Conservation (phyloP, 2,888 invertebrate genomes). For the Napeogenes inachia region DNA sequence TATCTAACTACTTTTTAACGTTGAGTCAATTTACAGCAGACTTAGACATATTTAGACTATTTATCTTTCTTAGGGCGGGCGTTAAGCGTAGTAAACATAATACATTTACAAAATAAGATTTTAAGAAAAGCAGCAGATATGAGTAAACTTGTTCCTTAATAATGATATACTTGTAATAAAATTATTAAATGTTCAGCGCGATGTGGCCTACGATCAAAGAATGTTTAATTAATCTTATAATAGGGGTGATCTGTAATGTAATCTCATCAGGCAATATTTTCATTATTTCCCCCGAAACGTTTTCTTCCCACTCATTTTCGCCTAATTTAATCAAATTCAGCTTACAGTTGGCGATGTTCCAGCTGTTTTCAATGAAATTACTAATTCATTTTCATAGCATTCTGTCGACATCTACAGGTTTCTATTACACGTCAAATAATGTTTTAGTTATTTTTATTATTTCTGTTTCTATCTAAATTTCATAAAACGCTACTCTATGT, state of each 20-base stretch:
- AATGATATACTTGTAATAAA: background rate
- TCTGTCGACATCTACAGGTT: no score
- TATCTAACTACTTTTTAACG: background rate
- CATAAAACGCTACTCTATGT: background rate
- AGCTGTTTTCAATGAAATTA: slow-evolving; percentile 44
- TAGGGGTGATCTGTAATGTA: slow-evolving; percentile 42
- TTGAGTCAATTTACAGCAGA: slow-evolving; percentile 21
- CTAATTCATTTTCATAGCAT: background rate
- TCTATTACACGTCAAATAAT: no score
- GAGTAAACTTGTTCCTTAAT: no score
- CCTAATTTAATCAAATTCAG: slow-evolving; percentile 71
- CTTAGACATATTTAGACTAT: slow-evolving; percentile 41
- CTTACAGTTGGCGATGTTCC: slow-evolving; percentile 52
- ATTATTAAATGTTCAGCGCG: background rate
- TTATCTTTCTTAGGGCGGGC: slow-evolving; percentile 49
- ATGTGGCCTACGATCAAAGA: background rate
- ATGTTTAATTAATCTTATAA: slow-evolving; percentile 39
- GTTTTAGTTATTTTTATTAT: no score
- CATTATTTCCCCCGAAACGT: slow-evolving; percentile 64
- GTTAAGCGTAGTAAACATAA: slow-evolving; percentile 40
- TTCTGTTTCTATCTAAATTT: no score
- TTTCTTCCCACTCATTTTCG: slow-evolving; percentile 65
- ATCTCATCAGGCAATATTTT: slow-evolving; percentile 60
- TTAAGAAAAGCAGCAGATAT: no score
- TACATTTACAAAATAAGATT: no score